Base-by-base conservation (phyloP, 2,113 vertebrate species). In the Formicarius rufipectus region DNA sequence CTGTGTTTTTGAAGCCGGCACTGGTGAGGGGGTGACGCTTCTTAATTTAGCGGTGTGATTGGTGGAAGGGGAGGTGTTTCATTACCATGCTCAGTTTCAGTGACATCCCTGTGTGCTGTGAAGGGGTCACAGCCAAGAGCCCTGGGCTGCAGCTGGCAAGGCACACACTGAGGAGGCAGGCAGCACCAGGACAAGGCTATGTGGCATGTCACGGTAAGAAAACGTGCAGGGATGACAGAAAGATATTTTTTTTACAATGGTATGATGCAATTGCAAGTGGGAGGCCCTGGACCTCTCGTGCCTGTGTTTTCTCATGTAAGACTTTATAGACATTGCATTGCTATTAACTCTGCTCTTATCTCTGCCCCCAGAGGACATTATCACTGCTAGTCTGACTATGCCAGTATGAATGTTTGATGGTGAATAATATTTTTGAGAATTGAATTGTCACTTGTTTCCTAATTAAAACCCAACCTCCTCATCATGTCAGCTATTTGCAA, bases 391-490 rank as follows among this genome's bases (percentile, higher is more conserved):
- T 56, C 71, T 87, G 78, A 60, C 74, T 75, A 37, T 28, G 88
- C 75, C 67, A 40, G n/a, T 25, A 24, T 39, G 31, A 50, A 50
- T 17, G 72, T 66, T 77, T 81, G 88, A 74, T 74, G 73, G 64
- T 23, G 84, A 91, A 78, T 68, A 87, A 60, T 47, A 56, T 74
- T 81, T 87, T 63, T 82, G 56, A 90, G 82, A 31, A 56, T 58
- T 80, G 37, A 92, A 76, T 77, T 75, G 55, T 59, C 49, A 31
- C 89, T 93, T 93, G 64, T 90, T 93, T 93, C 87, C 77, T 59
- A 78, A 81, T 84, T 84, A 89, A 78, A 91, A 77, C 56, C 56
- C 30, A 53, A 44, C 55, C 80, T 84, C 64, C 16, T 71, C 59
- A 37, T 16, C 47, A 2, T 6, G 35, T 24, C 93, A 64, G 73